Evolutionary conservation across 2,113 vertebrate genomes (phyloP).

Genomic region (Holacanthus passer): DNA sequence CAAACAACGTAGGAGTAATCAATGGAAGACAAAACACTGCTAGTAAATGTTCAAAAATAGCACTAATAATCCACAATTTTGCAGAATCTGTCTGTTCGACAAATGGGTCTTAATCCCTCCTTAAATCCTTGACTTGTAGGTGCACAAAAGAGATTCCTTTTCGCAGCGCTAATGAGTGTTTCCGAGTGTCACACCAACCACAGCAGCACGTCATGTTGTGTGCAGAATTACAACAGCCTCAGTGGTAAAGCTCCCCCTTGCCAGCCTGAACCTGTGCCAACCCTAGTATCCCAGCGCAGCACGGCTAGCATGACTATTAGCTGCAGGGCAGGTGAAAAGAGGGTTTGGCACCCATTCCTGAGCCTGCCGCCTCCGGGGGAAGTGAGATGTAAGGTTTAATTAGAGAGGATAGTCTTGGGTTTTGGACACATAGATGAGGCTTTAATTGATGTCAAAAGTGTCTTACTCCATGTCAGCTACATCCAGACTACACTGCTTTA

Average conservation of each 20-base stretch:
- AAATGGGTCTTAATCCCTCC: neutral
- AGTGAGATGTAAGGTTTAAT: conserved; percentile 62
- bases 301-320: conserved; percentile 44
- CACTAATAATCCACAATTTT: neutral
- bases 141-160: neutral
- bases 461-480: conserved; percentile 39
- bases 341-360: conserved; percentile 48
- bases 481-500: conserved; percentile 13
- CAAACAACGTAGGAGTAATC: neutral
- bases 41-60: neutral
- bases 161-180: conserved; percentile 19
- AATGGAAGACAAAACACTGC: neutral
- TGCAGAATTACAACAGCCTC: conserved; percentile 64
- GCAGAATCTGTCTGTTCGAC: neutral
- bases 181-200: conserved; percentile 27
- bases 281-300: conserved; percentile 31
- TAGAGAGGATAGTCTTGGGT: conserved; percentile 36
- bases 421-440: conserved; percentile 34
- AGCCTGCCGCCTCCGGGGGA: conserved; percentile 50
- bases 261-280: conserved; percentile 57
- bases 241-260: conserved; percentile 43
- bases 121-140: conserved; percentile 13
- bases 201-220: conserved; percentile 54
- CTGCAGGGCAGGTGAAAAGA: conserved; percentile 58
- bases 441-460: conserved; percentile 63